Percentiles rank a stretch among this genome's conserved stretches.
phyloP scores from a whole-genome alignment of 2,113 vertebrate species.

The Oryzias melastigma region DNA sequence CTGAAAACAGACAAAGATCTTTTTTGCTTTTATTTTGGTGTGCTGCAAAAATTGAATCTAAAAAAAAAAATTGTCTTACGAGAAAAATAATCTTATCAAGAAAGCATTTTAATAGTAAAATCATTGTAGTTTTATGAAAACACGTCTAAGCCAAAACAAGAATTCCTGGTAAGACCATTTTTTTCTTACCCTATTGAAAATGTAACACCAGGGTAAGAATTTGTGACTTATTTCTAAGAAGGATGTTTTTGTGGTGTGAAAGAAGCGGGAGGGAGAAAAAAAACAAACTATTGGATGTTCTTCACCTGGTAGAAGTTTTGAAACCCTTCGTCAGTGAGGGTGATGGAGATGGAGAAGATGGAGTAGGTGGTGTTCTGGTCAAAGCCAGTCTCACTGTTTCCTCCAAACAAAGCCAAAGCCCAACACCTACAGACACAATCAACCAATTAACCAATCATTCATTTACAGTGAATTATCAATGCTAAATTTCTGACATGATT shows the following conservation, averaged over 20 bases:
- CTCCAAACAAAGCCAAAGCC: constrained; percentile 92
- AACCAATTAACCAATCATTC: not conserved
- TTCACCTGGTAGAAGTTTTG: constrained; percentile 92
- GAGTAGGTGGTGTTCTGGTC: constrained; percentile 96
- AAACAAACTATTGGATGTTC: not conserved
- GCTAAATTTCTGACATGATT: too few relatives aligned
- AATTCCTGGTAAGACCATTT: too few relatives aligned
- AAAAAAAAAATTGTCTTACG: too few relatives aligned
- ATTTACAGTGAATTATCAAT: not conserved
- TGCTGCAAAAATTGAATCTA: too few relatives aligned
- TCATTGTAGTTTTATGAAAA: not conserved
- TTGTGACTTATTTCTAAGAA: too few relatives aligned
- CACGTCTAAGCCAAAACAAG: too few relatives aligned
- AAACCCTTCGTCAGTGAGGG: constrained; percentile 91
- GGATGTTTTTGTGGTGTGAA: not conserved
- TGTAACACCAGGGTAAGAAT: too few relatives aligned
- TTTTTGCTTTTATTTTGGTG: too few relatives aligned
- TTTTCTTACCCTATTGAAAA: too few relatives aligned
- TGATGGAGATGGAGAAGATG: constrained; percentile 95
- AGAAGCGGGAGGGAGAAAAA: not conserved
- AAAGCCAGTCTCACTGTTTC: constrained; percentile 95
- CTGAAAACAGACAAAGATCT: constrained; percentile 1
- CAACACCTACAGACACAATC: constrained; percentile 81
- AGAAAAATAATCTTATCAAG: too few relatives aligned
- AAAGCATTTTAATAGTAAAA: too few relatives aligned